Base-by-base conservation (phyloP, 2,113 vertebrate genomes). In the Halichoeres trimaculatus region DNA sequence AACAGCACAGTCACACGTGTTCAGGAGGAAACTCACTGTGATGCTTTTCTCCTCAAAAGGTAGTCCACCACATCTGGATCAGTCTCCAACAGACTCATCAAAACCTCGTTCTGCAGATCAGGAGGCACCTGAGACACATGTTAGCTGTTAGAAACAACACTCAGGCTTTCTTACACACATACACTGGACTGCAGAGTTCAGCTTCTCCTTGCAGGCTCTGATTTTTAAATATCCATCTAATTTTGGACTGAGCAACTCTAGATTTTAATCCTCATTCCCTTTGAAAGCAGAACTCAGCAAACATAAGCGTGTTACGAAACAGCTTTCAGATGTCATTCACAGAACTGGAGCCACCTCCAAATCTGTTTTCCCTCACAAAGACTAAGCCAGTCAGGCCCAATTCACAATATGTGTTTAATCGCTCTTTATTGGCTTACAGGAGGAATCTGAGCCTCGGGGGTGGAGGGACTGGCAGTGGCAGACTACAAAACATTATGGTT, bases 61-160 rank as follows among this genome's bases (percentile, higher is more conserved):
- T 98, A 98, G 91, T 99, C 97, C 40, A 99, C 96, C 30, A 99
- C 97, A 35, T 98, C 97, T 3, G 97, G 96, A 71, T 99, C 97
- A 0, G 96, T 97, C 90, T 99, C 97, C 81, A 98, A 72, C 11
- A 99, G 90, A 84, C 96, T 98, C 93, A 97, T 96, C 71, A 99
- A 87, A 38, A 99, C 96, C 90, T 98, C 97, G 17, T 99, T 98
- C 89, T 99, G 97, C 58, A 98, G 94, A 86, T 99, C 97, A 6
- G 97, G 95, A 23, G 96, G 93, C 38, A 99, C 97, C 97, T 99
- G 63, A 56, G 79, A 26, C 13, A 60, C 43, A 45, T 7, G 43
- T 16, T 19, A 45, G 17, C 43, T 41, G 14, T 41, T 41, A 41
- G 12, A 30, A 30, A 30, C 30, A 30, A 30, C 30, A 30, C n/a